Conservation (phyloP, 2,888 invertebrate species). For the Cryptocheilus praepositus region DNA sequence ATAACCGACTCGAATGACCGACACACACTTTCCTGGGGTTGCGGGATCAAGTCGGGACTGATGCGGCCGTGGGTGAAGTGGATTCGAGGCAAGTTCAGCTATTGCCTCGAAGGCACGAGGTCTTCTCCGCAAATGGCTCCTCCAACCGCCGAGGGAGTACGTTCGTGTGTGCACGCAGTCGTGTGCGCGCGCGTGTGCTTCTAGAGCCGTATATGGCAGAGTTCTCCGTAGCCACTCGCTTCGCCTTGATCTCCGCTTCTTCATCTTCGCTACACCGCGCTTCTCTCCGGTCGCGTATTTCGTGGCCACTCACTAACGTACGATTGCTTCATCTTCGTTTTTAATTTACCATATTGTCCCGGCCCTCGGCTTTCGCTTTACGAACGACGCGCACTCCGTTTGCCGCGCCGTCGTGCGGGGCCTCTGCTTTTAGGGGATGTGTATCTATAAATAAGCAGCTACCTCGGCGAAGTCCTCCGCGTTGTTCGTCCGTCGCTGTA, state of each 20-base stretch:
- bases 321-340: too few relatives aligned
- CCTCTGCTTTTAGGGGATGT: not conserved
- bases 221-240: too few relatives aligned
- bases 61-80: conserved; percentile 4
- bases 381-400: too few relatives aligned
- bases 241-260: too few relatives aligned
- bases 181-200: too few relatives aligned
- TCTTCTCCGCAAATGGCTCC: conserved; percentile 12
- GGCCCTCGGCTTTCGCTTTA: conserved; percentile 14
- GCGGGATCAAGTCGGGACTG: too few relatives aligned
- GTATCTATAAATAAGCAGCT: too few relatives aligned
- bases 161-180: not conserved
- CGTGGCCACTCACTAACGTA: too few relatives aligned
- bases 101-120: conserved; percentile 32
- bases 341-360: too few relatives aligned
- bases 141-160: conserved; percentile 32
- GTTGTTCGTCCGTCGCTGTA: conserved; percentile 35
- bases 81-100: conserved; percentile 39
- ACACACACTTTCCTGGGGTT: not conserved
- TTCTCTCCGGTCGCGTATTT: too few relatives aligned
- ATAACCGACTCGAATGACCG: conserved; percentile 7
- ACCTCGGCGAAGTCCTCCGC: not conserved
- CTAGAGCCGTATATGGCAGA: too few relatives aligned
- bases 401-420: not conserved
- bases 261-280: too few relatives aligned